Evolutionary conservation across 2,888 invertebrate genomes (phyloP).

Genomic region (Catocala nupta): DNA sequence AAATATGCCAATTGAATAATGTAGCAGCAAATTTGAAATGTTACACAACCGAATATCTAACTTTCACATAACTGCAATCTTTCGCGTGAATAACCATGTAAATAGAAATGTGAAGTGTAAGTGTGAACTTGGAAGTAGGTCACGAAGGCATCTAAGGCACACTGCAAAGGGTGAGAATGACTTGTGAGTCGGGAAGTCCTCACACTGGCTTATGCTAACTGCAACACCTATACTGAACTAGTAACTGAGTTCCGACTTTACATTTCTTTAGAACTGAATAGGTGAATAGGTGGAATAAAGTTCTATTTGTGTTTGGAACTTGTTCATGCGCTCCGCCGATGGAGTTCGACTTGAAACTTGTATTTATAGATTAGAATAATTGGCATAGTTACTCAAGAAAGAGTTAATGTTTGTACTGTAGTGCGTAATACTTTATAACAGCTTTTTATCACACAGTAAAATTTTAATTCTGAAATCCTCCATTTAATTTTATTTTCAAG

Average conservation of each 20-base stretch:
- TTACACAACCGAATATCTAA: constrained; percentile 28
- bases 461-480: too few species aligned
- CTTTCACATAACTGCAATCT: constrained; percentile 27
- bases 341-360: constrained; percentile 16
- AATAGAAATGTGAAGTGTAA: constrained; percentile 60
- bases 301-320: constrained; percentile 31
- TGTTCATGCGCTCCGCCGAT: neutral
- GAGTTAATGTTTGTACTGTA: too few species aligned
- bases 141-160: constrained; percentile 63
- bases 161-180: constrained; percentile 36
- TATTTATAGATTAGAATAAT: constrained; percentile 33
- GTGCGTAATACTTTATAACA: too few species aligned
- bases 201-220: constrained; percentile 39
- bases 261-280: constrained; percentile 33
- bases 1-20: too few species aligned
- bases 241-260: constrained; percentile 33
- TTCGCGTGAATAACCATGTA: constrained; percentile 47
- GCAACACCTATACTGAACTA: constrained; percentile 41
- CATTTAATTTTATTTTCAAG: too few species aligned
- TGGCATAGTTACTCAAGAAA: constrained; percentile 6
- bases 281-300: constrained; percentile 21
- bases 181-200: constrained; percentile 12
- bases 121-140: constrained; percentile 69
- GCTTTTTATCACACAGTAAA: too few species aligned
- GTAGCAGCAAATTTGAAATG: too few species aligned